Evolutionary conservation across 2,888 invertebrate genomes (phyloP).

Genomic region (Lasioglossum figueresi): DNA sequence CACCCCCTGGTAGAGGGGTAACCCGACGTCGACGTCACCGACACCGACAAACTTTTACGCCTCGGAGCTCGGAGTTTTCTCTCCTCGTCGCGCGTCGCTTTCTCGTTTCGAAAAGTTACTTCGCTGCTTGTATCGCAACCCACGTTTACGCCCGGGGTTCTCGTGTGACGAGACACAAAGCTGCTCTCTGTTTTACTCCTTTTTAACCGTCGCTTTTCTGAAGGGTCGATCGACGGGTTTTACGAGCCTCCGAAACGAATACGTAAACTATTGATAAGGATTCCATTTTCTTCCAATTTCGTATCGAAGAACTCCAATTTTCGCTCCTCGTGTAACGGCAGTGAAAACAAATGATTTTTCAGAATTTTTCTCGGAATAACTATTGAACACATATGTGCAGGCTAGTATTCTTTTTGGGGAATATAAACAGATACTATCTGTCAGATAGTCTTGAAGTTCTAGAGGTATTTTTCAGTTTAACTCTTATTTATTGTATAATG

Average conservation of each 20-base stretch:
- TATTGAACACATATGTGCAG: too few relatives aligned
- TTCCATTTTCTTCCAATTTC: background rate
- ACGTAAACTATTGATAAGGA: slow-evolving; percentile 11
- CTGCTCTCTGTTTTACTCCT: slow-evolving; percentile 54
- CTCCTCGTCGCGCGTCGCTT: slow-evolving; percentile 19
- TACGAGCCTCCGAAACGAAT: slow-evolving; percentile 13
- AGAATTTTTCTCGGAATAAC: too few relatives aligned
- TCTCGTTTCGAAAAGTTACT: slow-evolving; percentile 37
- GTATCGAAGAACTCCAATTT: background rate
- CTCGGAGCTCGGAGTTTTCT: slow-evolving; percentile 21
- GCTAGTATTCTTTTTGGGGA: too few relatives aligned
- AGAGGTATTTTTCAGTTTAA: too few relatives aligned
- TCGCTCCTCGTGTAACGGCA: too few relatives aligned
- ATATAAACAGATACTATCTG: too few relatives aligned
- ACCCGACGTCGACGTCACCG: slow-evolving; percentile 26
- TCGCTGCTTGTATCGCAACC: slow-evolving; percentile 22
- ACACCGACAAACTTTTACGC: slow-evolving; percentile 38
- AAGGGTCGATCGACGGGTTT: slow-evolving; percentile 28
- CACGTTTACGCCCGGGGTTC: slow-evolving; percentile 39
- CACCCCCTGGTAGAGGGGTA: slow-evolving; percentile 17
- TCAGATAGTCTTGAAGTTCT: too few relatives aligned
- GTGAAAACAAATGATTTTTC: too few relatives aligned
- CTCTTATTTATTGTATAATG: too few relatives aligned
- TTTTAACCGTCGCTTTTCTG: background rate
- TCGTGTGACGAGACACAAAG: slow-evolving; percentile 57